These are phyloP conservation scores for Cheilosia soror DNA, from an alignment of 2,888 invertebrate species.

Conservation along the genomic window DNA sequence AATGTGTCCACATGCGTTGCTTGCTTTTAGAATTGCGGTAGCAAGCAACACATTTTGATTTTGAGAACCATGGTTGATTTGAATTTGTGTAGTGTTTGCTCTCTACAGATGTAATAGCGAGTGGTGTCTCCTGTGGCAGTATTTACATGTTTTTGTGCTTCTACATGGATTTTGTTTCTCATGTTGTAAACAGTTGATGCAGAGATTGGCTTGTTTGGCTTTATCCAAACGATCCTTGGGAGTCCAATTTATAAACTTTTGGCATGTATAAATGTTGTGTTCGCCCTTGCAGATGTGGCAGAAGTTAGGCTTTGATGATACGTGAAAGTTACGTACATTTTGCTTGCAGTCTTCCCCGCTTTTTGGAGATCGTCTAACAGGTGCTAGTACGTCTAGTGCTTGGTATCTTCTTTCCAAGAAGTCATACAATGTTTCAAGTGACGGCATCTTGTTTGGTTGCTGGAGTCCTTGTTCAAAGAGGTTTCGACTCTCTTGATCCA, in stretches of 20 bases:
- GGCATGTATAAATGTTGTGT: slow-evolving; percentile 6
- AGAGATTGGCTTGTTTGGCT: neutral
- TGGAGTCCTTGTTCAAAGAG: neutral
- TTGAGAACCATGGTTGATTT: neutral
- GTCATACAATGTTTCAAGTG: neutral
- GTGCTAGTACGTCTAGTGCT: neutral
- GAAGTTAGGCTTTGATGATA: neutral
- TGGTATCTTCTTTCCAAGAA: neutral
- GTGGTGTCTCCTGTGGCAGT: slow-evolving; percentile 13
- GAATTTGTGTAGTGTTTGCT: neutral
- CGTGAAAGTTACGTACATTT: neutral
- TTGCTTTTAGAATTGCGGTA: slow-evolving; percentile 14
- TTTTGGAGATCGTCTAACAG: neutral
- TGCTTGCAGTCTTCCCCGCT: neutral
- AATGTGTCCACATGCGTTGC: neutral
- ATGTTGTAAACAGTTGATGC: slow-evolving; percentile 3
- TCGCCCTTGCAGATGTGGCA: neutral
- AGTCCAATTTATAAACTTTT: neutral
- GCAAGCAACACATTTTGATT: slow-evolving; percentile 9
- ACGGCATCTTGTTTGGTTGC: neutral
- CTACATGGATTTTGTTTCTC: slow-evolving; percentile 5
- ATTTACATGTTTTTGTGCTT: slow-evolving; percentile 2
- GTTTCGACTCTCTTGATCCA: neutral
- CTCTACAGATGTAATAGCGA: neutral
- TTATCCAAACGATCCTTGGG: neutral